These are phyloP conservation scores for Cremastobaeus sp. DNA, from an alignment of 2,888 invertebrate genomes.

Conservation along the genomic window DNA sequence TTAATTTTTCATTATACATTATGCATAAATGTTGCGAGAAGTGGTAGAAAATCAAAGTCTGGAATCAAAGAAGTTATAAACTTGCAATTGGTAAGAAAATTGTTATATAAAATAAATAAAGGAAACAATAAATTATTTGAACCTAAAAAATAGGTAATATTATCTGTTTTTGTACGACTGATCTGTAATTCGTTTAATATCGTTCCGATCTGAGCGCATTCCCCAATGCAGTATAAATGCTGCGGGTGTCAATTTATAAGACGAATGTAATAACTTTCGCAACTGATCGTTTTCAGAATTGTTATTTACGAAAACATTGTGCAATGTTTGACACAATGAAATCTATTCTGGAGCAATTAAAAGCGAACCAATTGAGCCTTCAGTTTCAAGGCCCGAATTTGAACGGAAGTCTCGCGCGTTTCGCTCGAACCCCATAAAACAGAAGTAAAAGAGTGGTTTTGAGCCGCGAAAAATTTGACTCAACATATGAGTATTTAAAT, in stretches of 20 bases:
- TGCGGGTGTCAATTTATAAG: slow-evolving; percentile 15
- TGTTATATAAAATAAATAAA: no score
- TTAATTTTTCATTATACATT: no score
- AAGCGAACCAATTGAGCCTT: slow-evolving; percentile 6
- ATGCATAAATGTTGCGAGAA: no score
- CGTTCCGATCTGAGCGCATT: slow-evolving; percentile 13
- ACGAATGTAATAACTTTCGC: slow-evolving; percentile 19
- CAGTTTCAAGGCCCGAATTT: slow-evolving; percentile 7
- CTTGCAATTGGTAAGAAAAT: no score
- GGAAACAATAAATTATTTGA: neutral
- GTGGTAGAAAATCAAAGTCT: no score
- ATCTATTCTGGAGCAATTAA: slow-evolving; percentile 17
- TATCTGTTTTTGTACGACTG: slow-evolving; percentile 10
- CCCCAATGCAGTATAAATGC: slow-evolving; percentile 14
- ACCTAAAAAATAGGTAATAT: slow-evolving; percentile 4
- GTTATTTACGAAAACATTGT: slow-evolving; percentile 35
- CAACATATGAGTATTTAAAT: slow-evolving; percentile 50
- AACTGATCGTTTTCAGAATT: slow-evolving; percentile 32
- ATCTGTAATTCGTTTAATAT: slow-evolving; percentile 22
- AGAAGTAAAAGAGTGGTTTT: neutral
- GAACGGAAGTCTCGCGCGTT: neutral
- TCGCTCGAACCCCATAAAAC: slow-evolving; percentile 20
- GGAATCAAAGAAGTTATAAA: no score
- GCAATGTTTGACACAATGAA: slow-evolving; percentile 29
- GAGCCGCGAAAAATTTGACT: slow-evolving; percentile 28